Base-by-base conservation (phyloP, 2,888 invertebrate species). In the Panorpa germanica region DNA sequence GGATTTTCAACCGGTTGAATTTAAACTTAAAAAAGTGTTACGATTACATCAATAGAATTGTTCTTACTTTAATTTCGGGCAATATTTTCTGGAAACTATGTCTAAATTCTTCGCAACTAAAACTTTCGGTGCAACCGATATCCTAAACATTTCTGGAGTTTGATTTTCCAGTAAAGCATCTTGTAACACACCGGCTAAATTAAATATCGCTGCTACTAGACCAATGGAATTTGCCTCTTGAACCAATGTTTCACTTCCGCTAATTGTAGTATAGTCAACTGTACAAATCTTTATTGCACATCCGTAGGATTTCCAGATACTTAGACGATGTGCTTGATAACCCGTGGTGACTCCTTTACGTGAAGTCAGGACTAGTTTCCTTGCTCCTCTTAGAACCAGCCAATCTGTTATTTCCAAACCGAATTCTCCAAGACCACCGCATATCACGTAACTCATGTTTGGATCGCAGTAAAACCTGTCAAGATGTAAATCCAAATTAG, bases 341-440 rank as follows among this genome's bases (percentile, higher is more conserved):
- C n/a, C n/a, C n/a, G n/a, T n/a, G n/a, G n/a, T n/a, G n/a, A n/a
- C n/a, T n/a, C n/a, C n/a, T 5, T 25, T 71, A 43, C 90, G 65
- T 8, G 86, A 83, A 13, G 77, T 81, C 19, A 90, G 62, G 29
- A 88, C 66, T 11, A 91, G 53, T 40, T 70, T 64, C 29, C 61
- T 69, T 13, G 85, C 86, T 15, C 90, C 90, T 38, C 88, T 67
- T 34, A 55, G 55, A 38, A 82, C 65, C 48, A 93, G 57, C 86
- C 86, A 88, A 40, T 74, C 65, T 24, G 74, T 71, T 41, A 93
- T 57, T 57, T 91, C 90, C 34, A 91, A 57, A 20, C 90, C 91
- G 57, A 91, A 90, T 6, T 90, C 91, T 42, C 90, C 91, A 30
- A 90, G 63, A 35, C 90, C 86, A 35, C 75, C 70, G 14, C 16